These are phyloP conservation scores for Amaurobius ferox DNA, from an alignment of 2,888 invertebrate genomes.

Conservation along the genomic window DNA sequence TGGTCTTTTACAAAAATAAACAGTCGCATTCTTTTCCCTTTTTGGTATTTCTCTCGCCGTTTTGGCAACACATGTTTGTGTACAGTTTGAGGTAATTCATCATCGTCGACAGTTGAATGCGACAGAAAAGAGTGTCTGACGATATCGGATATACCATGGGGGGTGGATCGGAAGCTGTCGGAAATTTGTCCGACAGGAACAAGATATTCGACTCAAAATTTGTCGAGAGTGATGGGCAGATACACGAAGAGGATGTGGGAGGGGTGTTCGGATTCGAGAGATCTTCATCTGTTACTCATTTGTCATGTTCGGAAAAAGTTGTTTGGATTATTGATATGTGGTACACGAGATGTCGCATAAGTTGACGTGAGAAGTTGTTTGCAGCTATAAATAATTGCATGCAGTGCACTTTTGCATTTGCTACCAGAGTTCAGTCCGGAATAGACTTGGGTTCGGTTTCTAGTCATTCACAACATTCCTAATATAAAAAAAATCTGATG, in stretches of 20 bases:
- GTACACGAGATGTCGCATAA: no score
- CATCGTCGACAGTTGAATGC: constrained; percentile 14
- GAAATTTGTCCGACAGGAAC: constrained; percentile 15
- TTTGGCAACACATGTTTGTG: no score
- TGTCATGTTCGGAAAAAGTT: background rate
- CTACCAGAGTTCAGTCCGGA: no score
- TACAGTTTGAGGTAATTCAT: background rate
- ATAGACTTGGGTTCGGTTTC: no score
- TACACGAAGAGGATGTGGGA: background rate
- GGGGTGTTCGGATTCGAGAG: background rate
- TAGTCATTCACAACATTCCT: no score
- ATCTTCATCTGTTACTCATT: background rate
- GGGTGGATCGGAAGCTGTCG: background rate
- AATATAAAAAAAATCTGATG: no score
- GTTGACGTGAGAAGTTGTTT: no score
- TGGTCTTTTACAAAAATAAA: no score
- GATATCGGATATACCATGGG: background rate
- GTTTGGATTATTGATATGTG: background rate
- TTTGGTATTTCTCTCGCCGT: no score
- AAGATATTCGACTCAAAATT: background rate
- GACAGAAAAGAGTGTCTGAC: background rate
- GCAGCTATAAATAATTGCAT: no score
- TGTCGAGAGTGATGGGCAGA: background rate
- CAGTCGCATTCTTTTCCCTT: no score
- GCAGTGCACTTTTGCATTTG: no score